These are phyloP conservation scores for Acyrthosiphon pisum DNA, from an alignment of 1,140 invertebrate genomes.

Conservation along the genomic window DNA sequence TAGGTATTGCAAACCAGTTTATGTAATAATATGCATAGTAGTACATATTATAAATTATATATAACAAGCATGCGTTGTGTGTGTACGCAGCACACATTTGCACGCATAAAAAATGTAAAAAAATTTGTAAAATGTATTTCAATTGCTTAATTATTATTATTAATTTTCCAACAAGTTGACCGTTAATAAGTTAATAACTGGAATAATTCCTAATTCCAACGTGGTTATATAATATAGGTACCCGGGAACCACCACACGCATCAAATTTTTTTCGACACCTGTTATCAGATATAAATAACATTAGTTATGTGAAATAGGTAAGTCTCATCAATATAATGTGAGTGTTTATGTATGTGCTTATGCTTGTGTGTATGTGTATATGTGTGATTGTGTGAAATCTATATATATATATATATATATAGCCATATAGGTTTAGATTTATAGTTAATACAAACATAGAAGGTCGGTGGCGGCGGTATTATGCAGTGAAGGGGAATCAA, in stretches of 20 bases:
- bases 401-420: background rate
- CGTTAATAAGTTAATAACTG: background rate
- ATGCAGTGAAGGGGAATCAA: conserved; percentile 49
- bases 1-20: conserved; percentile 37
- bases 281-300: background rate
- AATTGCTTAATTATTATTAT: conserved; percentile 37
- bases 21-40: conserved; percentile 2
- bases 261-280: background rate
- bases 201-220: background rate
- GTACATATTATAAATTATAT: background rate
- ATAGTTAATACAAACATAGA: background rate
- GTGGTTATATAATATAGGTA: background rate
- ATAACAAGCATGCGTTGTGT: background rate
- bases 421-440: too few species aligned
- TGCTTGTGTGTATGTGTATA: background rate
- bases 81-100: too few species aligned
- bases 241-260: background rate
- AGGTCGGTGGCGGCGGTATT: conserved; percentile 13
- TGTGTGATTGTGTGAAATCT: too few species aligned
- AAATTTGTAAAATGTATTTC: background rate
- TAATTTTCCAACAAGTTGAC: background rate
- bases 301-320: background rate
- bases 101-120: background rate
- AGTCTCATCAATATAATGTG: background rate
- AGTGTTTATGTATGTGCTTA: background rate